A percentile compares a stretch with the other conserved stretches of the same genome.
phyloP scores from a whole-genome alignment of 2,797 vertebrate genomes.

The Chaetophractus vellerosus region DNA sequence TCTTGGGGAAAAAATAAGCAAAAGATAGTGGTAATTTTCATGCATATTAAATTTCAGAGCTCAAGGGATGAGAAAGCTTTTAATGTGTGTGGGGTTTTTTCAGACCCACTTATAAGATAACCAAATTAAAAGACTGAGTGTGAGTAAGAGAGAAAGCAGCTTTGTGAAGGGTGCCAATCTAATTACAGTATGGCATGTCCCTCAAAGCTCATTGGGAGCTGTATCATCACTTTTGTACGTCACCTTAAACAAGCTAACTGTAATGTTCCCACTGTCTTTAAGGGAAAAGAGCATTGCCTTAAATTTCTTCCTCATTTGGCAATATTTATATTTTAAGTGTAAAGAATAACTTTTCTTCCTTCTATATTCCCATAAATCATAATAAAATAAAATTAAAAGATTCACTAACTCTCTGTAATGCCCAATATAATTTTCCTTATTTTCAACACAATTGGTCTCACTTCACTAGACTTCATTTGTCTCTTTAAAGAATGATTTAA shows the following conservation, averaged over 20 bases:
- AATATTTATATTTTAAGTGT: background rate
- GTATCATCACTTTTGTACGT: slow-evolving; percentile 80
- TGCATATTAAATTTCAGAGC: slow-evolving; percentile 69
- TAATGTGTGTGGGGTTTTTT: slow-evolving; percentile 48
- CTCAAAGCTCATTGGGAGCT: slow-evolving; percentile 34
- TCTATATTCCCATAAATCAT: background rate
- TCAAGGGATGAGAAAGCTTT: slow-evolving; percentile 69
- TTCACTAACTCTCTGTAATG: background rate
- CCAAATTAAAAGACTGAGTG: slow-evolving; percentile 71
- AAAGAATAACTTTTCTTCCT: background rate
- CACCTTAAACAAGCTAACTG: slow-evolving; percentile 74
- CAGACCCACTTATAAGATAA: slow-evolving; percentile 55
- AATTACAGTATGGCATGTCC: slow-evolving; percentile 59
- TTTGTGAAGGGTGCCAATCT: slow-evolving; percentile 76
- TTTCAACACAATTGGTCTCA: background rate
- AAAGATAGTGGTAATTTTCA: slow-evolving; percentile 75
- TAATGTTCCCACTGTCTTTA: background rate
- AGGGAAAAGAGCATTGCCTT: slow-evolving; percentile 48
- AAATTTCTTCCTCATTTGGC: background rate
- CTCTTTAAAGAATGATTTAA: background rate
- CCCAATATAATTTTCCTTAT: background rate
- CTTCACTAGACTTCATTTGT: background rate
- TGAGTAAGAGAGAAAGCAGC: slow-evolving; percentile 9
- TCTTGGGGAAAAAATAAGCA: slow-evolving; percentile 68
- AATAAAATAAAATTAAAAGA: slow-evolving; percentile 16